phyloP scores from a whole-genome alignment of 2,113 vertebrate species.

The Syngnathus scovelli region DNA sequence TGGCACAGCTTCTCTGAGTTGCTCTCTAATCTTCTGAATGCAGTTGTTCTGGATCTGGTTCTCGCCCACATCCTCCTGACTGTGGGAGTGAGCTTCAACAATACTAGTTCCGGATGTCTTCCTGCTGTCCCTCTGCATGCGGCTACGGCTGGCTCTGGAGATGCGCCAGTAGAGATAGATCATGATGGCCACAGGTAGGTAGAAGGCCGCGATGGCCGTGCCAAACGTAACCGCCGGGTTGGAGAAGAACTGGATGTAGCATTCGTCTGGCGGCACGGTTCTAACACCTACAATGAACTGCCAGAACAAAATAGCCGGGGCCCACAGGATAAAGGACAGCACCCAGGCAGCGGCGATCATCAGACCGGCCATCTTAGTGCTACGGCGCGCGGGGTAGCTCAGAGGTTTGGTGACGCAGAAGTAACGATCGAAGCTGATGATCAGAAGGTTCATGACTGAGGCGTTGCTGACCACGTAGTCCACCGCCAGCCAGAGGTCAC shows the following conservation, averaged over 20 bases:
- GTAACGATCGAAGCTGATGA: constrained; percentile 97
- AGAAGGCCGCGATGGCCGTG: constrained; percentile 96
- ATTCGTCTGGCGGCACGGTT: constrained; percentile 78
- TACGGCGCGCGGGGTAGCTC: constrained; percentile 88
- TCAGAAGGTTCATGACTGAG: constrained; percentile 97
- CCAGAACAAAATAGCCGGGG: constrained; percentile 97
- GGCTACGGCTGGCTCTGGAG: constrained; percentile 89
- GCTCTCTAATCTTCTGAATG: constrained; percentile 5
- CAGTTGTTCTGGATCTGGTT: constrained; percentile 75
- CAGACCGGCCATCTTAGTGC: constrained; percentile 93
- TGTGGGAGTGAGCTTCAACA: constrained; percentile 75
- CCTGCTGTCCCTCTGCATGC: constrained; percentile 80
- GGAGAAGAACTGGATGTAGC: constrained; percentile 95
- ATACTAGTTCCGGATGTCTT: constrained; percentile 69
- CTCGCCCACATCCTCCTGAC: constrained; percentile 75
- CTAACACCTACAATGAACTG: constrained; percentile 90
- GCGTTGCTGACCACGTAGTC: constrained; percentile 97
- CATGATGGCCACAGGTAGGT: constrained; percentile 93
- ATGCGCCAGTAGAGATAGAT: constrained; percentile 92
- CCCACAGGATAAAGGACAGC: constrained; percentile 93
- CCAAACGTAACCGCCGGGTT: constrained; percentile 90
- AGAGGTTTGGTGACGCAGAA: constrained; percentile 98
- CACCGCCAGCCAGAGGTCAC: constrained; percentile 94
- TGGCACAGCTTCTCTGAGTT: constrained; percentile 7
- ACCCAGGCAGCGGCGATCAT: constrained; percentile 97